Evolutionary conservation across 2,888 invertebrate species (phyloP).

Genomic region (Argynnis bischoffii): DNA sequence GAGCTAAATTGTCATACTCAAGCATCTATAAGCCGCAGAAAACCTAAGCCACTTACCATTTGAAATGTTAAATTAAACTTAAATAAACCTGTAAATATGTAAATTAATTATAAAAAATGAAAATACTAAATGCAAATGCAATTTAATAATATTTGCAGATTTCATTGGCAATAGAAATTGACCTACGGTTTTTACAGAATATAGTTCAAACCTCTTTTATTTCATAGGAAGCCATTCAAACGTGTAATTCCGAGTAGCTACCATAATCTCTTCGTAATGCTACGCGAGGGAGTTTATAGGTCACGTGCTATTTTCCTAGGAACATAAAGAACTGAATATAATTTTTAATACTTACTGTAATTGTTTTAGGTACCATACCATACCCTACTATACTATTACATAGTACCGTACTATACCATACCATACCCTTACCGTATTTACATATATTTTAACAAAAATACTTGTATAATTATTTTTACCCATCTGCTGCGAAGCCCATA

Average conservation of each 20-base stretch:
- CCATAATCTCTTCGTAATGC: constrained; percentile 32
- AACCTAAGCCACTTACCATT: too few species aligned
- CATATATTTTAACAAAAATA: background rate
- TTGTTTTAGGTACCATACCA: too few species aligned
- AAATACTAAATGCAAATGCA: background rate
- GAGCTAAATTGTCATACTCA: too few species aligned
- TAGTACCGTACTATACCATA: too few species aligned
- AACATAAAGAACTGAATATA: background rate
- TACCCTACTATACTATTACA: too few species aligned
- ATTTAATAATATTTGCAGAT: background rate
- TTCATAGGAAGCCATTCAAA: constrained; percentile 31
- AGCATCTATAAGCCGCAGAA: too few species aligned
- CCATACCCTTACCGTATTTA: background rate
- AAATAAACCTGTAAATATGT: background rate
- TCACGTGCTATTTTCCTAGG: constrained; percentile 17
- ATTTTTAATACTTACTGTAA: background rate
- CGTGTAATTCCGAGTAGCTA: constrained; percentile 32
- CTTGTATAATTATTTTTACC: too few species aligned
- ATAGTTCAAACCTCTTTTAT: constrained; percentile 26
- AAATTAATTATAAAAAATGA: background rate
- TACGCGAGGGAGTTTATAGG: constrained; percentile 29
- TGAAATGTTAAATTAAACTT: too few species aligned
- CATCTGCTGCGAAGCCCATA: too few species aligned
- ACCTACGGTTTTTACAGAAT: constrained; percentile 2
- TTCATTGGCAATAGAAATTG: background rate